Conservation (phyloP, 2,113 vertebrate species). For the Trochalopteron elliotii region DNA sequence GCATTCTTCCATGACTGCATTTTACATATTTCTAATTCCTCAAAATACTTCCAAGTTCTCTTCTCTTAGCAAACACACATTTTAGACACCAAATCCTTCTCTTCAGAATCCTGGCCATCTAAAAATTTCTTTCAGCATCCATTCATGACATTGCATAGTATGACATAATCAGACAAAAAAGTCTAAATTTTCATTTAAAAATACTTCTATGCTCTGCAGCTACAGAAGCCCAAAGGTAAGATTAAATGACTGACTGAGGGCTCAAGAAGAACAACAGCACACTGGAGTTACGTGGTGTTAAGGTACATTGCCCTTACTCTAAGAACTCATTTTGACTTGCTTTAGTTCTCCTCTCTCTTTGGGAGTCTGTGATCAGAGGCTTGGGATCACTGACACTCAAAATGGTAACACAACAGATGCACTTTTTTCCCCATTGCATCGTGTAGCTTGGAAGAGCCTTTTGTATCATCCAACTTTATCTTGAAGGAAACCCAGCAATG, state of each 20-base stretch:
- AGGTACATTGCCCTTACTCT: not conserved
- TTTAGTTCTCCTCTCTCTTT: not conserved
- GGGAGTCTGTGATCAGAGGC: not conserved
- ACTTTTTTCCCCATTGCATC: not conserved
- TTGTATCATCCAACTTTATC: not conserved
- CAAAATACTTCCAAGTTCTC: not conserved
- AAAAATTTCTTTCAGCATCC: not conserved
- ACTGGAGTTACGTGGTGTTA: accelerated
- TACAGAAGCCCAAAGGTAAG: not conserved
- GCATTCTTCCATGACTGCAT: not conserved
- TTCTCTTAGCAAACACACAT: not conserved
- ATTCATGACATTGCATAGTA: not conserved
- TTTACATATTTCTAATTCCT: not conserved
- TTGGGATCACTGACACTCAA: not conserved
- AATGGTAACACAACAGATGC: not conserved
- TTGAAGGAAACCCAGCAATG: not conserved
- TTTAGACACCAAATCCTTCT: not conserved
- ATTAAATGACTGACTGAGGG: not conserved
- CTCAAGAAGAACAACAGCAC: not conserved
- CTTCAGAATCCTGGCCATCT: not conserved
- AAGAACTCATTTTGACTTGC: not conserved
- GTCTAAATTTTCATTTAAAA: not conserved
- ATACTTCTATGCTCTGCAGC: not conserved
- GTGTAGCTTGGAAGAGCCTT: not conserved
- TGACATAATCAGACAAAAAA: not conserved